These are phyloP conservation scores for Nebria ingens DNA, from an alignment of 1,140 invertebrate species.

Conservation along the genomic window DNA sequence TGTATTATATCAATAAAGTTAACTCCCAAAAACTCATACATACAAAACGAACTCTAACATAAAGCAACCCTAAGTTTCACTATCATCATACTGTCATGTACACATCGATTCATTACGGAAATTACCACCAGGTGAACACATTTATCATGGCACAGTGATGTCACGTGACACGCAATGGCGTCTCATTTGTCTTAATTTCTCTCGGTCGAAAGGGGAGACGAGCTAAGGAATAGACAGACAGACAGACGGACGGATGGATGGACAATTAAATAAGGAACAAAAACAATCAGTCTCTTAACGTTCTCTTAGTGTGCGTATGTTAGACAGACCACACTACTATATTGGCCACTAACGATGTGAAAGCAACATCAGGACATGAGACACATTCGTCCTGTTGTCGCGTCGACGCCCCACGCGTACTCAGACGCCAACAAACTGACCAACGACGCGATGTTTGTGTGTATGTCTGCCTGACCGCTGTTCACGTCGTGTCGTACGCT, in stretches of 20 bases:
- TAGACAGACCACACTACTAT: neutral
- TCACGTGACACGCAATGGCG: neutral
- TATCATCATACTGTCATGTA: neutral
- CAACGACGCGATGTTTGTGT: no score
- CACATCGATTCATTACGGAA: conserved; percentile 5
- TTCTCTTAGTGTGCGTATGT: neutral
- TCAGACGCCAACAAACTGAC: no score
- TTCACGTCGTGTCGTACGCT: neutral
- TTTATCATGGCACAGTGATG: conserved; percentile 1
- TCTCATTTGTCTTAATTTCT: conserved; percentile 6
- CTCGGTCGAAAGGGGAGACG: neutral
- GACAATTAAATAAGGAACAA: conserved; percentile 8
- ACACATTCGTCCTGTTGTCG: neutral
- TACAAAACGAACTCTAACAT: no score
- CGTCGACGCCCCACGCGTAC: neutral
- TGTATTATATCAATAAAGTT: no score
- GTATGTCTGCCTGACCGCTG: neutral
- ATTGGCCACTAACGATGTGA: neutral
- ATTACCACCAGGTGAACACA: conserved; percentile 3
- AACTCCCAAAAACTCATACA: no score
- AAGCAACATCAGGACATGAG: conserved; percentile 1
- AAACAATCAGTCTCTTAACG: neutral
- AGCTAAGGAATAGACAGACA: neutral
- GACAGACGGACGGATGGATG: neutral
- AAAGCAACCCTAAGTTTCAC: no score